phyloP scores from a whole-genome alignment of 2,113 vertebrate species.

The Tautogolabrus adspersus region DNA sequence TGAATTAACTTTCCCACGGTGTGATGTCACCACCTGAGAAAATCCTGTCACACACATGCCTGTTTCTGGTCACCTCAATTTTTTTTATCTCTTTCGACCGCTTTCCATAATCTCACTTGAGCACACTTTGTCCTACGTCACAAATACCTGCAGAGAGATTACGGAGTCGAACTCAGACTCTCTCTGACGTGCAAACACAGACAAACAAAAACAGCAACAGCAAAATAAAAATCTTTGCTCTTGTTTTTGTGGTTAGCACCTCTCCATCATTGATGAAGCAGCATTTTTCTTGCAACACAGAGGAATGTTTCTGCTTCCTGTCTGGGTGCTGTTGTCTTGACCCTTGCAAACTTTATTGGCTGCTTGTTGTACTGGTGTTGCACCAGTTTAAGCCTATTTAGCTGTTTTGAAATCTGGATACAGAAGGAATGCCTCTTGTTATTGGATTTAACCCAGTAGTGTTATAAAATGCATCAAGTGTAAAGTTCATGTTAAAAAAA shows the following conservation, averaged over 20 bases:
- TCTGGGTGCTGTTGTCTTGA: constrained; percentile 64
- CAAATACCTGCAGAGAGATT: constrained; percentile 28
- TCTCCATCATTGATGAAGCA: constrained; percentile 55
- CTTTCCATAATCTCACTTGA: constrained; percentile 25
- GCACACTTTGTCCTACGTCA: constrained; percentile 42
- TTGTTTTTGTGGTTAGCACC: constrained; percentile 51
- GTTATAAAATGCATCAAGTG: neutral
- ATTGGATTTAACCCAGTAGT: neutral
- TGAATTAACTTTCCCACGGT: constrained; percentile 67
- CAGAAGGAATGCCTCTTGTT: constrained; percentile 1
- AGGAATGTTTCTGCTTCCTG: constrained; percentile 40
- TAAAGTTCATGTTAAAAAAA: neutral
- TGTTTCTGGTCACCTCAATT: constrained; percentile 26
- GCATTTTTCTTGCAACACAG: constrained; percentile 60
- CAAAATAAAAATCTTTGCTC: neutral
- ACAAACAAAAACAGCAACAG: neutral
- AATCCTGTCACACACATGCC: constrained; percentile 38
- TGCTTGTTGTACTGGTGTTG: constrained; percentile 23
- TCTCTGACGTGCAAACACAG: constrained; percentile 1
- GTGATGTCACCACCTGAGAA: constrained; percentile 73
- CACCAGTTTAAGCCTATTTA: constrained; percentile 28
- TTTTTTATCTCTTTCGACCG: neutral
- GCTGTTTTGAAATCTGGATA: constrained; percentile 46
- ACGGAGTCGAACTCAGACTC: neutral
- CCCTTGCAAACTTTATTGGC: constrained; percentile 35